phyloP scores from a whole-genome alignment of 2,888 invertebrate genomes.

The Halocaridina rubra region DNA sequence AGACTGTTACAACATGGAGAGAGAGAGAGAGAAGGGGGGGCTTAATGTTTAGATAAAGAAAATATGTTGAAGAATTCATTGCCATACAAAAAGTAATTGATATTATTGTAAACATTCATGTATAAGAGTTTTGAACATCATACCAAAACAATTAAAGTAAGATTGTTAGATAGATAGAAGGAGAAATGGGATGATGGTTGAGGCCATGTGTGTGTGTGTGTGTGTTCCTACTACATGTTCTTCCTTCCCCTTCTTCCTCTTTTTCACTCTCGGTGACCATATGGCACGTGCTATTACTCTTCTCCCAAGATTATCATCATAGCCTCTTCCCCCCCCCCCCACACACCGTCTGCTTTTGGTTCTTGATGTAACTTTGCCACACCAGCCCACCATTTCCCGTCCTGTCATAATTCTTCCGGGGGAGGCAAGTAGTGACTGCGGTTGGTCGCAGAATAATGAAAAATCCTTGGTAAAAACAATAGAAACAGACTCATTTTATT shows the following conservation, averaged over 20 bases:
- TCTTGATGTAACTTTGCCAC: no score
- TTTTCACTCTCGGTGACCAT: slow-evolving; percentile 10
- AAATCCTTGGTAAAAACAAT: no score
- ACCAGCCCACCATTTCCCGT: no score
- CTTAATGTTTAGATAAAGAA: background rate
- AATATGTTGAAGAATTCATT: no score
- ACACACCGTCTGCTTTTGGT: background rate
- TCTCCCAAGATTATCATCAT: background rate
- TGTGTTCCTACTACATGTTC: background rate
- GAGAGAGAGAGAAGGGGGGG: background rate
- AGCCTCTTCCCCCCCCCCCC: background rate
- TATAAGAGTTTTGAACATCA: no score
- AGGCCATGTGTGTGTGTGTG: background rate
- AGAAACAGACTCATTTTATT: no score
- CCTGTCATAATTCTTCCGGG: no score
- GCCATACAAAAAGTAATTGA: no score
- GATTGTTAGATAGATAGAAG: background rate
- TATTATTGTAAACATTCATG: no score
- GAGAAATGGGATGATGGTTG: background rate
- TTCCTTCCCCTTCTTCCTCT: background rate
- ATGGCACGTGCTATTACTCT: slow-evolving; percentile 46
- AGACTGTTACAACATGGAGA: background rate
- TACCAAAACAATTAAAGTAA: no score
- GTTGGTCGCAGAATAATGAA: no score
- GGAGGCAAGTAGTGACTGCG: no score